Percentiles rank a stretch among this genome's conserved stretches.
phyloP scores from a whole-genome alignment of 2,113 vertebrate species.

The Xiphias gladius region DNA sequence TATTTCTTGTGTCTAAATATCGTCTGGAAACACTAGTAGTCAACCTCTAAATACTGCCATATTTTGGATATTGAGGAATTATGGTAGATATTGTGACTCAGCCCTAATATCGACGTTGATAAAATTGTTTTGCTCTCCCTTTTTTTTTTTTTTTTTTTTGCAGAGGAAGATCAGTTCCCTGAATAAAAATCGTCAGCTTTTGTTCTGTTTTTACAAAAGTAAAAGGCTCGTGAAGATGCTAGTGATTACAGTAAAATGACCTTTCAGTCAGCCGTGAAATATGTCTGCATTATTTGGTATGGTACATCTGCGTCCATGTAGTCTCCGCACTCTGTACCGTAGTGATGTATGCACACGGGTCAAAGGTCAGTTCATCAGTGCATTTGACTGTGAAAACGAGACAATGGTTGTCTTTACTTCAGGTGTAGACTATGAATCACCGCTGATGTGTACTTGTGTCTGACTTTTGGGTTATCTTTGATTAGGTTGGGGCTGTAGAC shows the following conservation, averaged over 20 bases:
- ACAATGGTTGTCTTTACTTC: slow-evolving; percentile 4
- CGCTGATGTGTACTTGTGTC: slow-evolving; percentile 54
- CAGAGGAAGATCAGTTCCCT: not conserved
- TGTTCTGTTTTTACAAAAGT: not conserved
- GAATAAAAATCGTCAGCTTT: not conserved
- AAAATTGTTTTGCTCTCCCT: not conserved
- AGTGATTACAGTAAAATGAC: not conserved
- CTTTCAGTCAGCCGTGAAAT: not conserved
- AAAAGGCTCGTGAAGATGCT: not conserved
- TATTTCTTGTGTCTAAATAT: no score
- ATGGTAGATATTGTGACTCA: not conserved
- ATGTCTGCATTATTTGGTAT: not conserved
- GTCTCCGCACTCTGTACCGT: not conserved
- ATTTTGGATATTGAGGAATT: not conserved
- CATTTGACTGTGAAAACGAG: slow-evolving; percentile 31
- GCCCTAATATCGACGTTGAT: not conserved
- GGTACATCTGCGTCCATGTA: slow-evolving; percentile 16
- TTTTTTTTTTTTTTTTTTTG: not conserved
- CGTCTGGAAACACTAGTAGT: no score
- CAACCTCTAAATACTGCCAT: not conserved
- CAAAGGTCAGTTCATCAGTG: slow-evolving; percentile 46
- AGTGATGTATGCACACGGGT: not conserved
- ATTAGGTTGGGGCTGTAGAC: slow-evolving; percentile 9
- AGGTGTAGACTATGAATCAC: slow-evolving; percentile 53
- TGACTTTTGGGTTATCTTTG: slow-evolving; percentile 25